These are phyloP conservation scores for Diploscapter pachys DNA, from an alignment of 1,140 invertebrate species.

Conservation along the genomic window DNA sequence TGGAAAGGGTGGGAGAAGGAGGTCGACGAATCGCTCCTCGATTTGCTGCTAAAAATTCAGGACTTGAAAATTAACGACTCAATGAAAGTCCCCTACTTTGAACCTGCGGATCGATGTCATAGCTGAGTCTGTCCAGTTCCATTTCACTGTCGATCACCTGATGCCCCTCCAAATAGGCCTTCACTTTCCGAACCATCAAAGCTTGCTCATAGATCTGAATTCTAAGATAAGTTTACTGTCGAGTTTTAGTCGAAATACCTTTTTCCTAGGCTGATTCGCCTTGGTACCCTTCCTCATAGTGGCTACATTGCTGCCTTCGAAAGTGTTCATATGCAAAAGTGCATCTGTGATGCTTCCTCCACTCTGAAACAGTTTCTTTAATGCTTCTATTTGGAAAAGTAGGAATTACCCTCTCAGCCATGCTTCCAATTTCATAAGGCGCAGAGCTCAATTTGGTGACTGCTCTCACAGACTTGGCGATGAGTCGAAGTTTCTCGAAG, in stretches of 20 bases:
- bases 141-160: conserved; percentile 87
- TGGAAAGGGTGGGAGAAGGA: conserved; percentile 82
- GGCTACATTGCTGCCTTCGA: conserved; percentile 64
- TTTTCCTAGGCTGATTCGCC: conserved; percentile 36
- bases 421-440: conserved; percentile 60
- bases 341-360: conserved; percentile 41
- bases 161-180: conserved; percentile 87
- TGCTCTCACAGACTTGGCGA: conserved; percentile 90
- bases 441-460: conserved; percentile 67
- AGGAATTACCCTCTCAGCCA: conserved; percentile 39
- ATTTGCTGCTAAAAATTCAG: conserved; percentile 39
- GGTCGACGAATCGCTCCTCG: conserved; percentile 67
- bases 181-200: conserved; percentile 91
- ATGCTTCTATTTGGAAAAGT: not conserved
- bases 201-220: conserved; percentile 65
- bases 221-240: not conserved
- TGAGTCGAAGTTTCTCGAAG: conserved; percentile 97
- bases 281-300: conserved; percentile 69
- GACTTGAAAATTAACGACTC: not conserved
- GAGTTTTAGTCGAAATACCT: conserved; percentile 6
- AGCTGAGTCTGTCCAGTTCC: conserved; percentile 78
- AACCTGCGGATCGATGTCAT: conserved; percentile 76
- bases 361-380: conserved; percentile 27
- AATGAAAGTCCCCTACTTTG: conserved; percentile 14
- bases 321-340: conserved; percentile 43